These are phyloP conservation scores for Lamellibrachia luymesi DNA, from an alignment of 1,140 invertebrate genomes.

Conservation along the genomic window DNA sequence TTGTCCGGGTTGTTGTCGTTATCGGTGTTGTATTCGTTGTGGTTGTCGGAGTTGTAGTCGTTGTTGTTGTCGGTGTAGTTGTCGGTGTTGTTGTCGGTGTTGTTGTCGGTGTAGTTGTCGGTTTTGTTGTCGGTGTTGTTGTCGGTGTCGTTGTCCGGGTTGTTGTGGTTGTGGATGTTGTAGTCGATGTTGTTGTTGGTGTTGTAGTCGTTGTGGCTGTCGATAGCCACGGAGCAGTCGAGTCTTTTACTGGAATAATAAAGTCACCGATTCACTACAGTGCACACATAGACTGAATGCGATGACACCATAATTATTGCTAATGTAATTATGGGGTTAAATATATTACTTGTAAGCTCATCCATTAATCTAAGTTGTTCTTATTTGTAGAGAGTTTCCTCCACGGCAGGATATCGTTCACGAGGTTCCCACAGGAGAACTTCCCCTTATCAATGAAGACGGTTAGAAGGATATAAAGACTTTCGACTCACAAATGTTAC, in stretches of 20 bases:
- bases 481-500: no score
- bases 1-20: background rate
- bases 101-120: background rate
- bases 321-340: no score
- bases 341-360: no score
- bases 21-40: background rate
- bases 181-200: background rate
- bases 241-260: background rate
- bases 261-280: background rate
- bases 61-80: background rate
- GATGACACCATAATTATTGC: no score
- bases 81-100: background rate
- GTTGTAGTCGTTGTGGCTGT: background rate
- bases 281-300: background rate
- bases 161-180: background rate
- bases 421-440: no score
- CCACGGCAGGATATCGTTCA: no score
- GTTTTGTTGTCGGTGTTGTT: background rate
- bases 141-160: background rate
- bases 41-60: background rate
- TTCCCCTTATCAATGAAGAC: no score
- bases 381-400: no score
- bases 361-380: no score
- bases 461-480: no score
- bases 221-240: background rate